phyloP scores from a whole-genome alignment of 2,888 invertebrate genomes.

The Gymnocheta viridis region DNA sequence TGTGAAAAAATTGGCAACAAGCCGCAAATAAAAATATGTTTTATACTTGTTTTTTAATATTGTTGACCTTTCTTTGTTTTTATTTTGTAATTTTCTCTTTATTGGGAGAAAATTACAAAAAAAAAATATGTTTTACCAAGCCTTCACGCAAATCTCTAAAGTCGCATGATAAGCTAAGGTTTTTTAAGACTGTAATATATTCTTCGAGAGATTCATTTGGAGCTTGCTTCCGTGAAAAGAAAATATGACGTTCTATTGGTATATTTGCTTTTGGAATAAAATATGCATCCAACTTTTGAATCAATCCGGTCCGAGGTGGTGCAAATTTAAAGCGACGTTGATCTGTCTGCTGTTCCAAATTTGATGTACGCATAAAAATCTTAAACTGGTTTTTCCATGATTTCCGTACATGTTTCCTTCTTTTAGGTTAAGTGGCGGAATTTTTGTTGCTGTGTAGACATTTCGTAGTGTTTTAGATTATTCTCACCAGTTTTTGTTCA shows the following conservation, averaged over 20 bases:
- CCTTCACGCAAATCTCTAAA: too few species aligned
- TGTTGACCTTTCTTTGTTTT: too few species aligned
- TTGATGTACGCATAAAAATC: conserved; percentile 64
- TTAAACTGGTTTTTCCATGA: conserved; percentile 64
- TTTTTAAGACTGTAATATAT: conserved; percentile 15
- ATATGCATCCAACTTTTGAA: conserved; percentile 44
- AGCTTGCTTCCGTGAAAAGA: conserved; percentile 44
- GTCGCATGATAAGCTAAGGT: not conserved
- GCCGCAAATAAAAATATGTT: too few species aligned
- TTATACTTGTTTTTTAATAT: too few species aligned
- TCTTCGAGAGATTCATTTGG: conserved; percentile 12
- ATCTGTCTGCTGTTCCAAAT: conserved; percentile 42
- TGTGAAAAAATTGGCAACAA: too few species aligned
- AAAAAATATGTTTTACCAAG: too few species aligned
- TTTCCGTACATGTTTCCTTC: conserved; percentile 37
- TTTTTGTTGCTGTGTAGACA: too few species aligned
- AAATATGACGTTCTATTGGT: conserved; percentile 57
- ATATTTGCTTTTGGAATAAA: conserved; percentile 69
- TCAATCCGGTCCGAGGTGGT: conserved; percentile 50
- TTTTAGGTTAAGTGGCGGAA: conserved; percentile 59
- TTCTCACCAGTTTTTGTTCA: too few species aligned
- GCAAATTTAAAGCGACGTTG: conserved; percentile 45
- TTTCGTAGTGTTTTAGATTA: too few species aligned
- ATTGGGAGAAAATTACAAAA: too few species aligned
- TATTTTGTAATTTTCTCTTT: too few species aligned